Percentiles rank a stretch among this genome's conserved stretches.
Evolutionary conservation across 2,113 vertebrate species (phyloP).

Genomic region (Ictidomys tridecemlineatus): DNA sequence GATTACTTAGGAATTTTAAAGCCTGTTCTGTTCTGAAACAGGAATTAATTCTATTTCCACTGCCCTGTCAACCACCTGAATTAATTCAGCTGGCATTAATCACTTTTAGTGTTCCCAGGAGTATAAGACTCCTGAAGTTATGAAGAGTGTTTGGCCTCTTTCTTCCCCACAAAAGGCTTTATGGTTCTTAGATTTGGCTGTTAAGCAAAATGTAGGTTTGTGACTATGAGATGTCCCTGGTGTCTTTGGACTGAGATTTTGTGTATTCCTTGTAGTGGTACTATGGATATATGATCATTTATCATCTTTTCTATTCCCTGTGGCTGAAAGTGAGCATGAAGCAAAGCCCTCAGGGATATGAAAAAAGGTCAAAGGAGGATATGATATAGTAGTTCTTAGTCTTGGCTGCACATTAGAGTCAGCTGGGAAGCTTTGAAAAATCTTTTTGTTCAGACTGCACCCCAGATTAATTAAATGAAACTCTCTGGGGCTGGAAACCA

Average conservation of each 20-base stretch:
- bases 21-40: conserved; percentile 54
- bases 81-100: conserved; percentile 72
- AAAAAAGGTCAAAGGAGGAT: background rate
- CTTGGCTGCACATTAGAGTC: background rate
- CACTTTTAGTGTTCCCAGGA: conserved; percentile 66
- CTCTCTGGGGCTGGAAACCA: background rate
- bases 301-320: conserved; percentile 17
- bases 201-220: background rate
- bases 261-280: background rate
- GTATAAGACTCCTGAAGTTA: background rate
- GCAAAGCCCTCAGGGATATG: conserved; percentile 12
- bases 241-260: conserved; percentile 48
- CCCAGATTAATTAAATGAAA: conserved; percentile 11
- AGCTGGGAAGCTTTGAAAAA: conserved; percentile 16
- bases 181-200: background rate
- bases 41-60: conserved; percentile 34
- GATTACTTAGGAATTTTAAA: background rate
- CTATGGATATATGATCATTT: background rate
- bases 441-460: background rate
- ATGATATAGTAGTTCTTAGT: background rate
- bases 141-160: conserved; percentile 19
- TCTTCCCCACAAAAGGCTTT: conserved; percentile 58
- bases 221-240: conserved; percentile 5
- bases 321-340: conserved; percentile 26
- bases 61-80: conserved; percentile 52